These are phyloP conservation scores for Microcebus lehilahytsara DNA, from an alignment of 2,113 vertebrate genomes.

Conservation along the genomic window DNA sequence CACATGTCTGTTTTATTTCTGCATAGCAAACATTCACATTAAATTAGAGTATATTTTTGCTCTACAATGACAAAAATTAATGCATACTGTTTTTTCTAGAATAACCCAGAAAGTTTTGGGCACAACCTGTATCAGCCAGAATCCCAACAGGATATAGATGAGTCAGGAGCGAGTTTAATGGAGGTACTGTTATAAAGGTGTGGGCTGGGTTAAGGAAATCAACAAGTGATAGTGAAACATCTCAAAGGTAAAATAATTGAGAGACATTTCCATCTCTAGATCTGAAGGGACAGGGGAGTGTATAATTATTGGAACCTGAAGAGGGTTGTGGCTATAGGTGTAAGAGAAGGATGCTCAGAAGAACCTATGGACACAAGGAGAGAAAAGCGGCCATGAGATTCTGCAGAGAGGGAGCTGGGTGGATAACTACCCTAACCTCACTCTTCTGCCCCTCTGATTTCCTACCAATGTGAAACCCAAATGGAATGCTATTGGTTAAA, in stretches of 20 bases:
- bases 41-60: not conserved
- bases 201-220: constrained; percentile 6
- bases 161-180: not conserved
- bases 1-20: not conserved
- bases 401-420: not conserved
- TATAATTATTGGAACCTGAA: not conserved
- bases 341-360: not conserved
- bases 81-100: not conserved
- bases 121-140: not conserved
- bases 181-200: not conserved
- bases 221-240: not conserved
- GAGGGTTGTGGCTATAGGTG: not conserved
- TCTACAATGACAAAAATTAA: constrained; percentile 16
- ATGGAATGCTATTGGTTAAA: not conserved
- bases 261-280: not conserved
- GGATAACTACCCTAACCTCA: not conserved
- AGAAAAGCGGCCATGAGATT: not conserved
- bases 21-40: constrained; percentile 1
- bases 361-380: not conserved
- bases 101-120: not conserved
- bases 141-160: not conserved
- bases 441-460: not conserved
- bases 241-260: not conserved
- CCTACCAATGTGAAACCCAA: not conserved
- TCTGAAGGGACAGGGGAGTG: not conserved